A percentile compares a stretch with the other conserved stretches of the same genome.
Conservation (phyloP, 2,797 vertebrate species). For the Poliocrania exsul region DNA sequence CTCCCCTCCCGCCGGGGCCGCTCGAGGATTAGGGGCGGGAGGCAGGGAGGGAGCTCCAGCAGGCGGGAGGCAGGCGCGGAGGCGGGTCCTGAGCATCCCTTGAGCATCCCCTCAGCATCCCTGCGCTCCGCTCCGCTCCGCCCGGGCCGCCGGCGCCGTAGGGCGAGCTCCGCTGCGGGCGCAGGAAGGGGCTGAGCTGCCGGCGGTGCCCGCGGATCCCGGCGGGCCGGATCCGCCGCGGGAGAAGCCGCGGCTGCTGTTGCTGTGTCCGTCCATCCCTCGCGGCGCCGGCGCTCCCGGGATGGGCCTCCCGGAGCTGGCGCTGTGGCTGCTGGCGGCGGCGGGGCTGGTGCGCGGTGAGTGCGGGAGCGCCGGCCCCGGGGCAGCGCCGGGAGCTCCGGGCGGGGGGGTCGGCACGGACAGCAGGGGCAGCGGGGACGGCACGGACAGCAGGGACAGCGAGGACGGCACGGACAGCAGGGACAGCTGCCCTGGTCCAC, state of each 20-base stretch:
- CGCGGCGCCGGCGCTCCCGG: slow-evolving; percentile 48
- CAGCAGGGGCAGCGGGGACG: neutral
- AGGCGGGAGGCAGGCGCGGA: neutral
- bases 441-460: neutral
- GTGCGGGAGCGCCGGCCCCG: neutral
- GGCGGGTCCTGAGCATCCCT: neutral
- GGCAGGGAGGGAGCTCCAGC: neutral
- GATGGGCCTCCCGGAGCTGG: slow-evolving; percentile 69
- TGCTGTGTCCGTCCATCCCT: neutral
- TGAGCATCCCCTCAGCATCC: neutral
- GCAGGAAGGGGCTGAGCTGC: neutral
- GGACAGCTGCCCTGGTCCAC: neutral
- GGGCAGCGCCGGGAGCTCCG: neutral
- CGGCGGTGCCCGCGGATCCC: neutral
- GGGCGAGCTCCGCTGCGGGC: neutral
- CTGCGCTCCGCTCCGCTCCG: neutral
- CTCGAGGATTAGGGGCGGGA: neutral
- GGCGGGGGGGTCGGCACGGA: neutral
- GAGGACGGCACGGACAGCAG: too few species aligned
- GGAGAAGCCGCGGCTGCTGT: neutral
- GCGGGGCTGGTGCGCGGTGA: slow-evolving; percentile 76
- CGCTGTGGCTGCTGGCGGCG: slow-evolving; percentile 71
- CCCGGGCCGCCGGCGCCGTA: neutral
- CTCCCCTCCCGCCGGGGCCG: neutral
- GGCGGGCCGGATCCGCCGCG: neutral